Conservation (phyloP, 2,797 vertebrate species). For the Macroramphosus scolopax region DNA sequence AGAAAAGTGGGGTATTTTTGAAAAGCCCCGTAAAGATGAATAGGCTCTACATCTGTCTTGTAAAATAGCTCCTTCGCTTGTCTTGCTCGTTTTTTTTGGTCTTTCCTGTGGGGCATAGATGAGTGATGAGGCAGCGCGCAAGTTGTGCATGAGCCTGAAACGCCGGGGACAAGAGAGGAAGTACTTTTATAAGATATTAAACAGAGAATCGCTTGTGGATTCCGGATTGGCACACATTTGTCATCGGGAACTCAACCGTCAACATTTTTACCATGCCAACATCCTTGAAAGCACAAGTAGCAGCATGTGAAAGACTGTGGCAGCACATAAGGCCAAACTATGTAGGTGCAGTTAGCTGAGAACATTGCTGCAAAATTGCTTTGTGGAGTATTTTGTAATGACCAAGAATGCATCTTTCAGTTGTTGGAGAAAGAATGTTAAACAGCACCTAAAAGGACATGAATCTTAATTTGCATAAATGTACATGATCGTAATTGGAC, state of each 20-base stretch:
- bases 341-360: slow-evolving; percentile 12
- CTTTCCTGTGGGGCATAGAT: slow-evolving; percentile 35
- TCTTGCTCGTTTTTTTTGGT: slow-evolving; percentile 20
- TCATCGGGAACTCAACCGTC: slow-evolving; percentile 41
- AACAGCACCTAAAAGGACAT: slow-evolving; percentile 5
- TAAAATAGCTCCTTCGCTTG: slow-evolving; percentile 40
- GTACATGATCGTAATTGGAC: slow-evolving; percentile 1
- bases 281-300: slow-evolving; percentile 3
- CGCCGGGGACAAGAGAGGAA: neutral
- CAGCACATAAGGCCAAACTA: neutral
- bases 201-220: slow-evolving; percentile 9
- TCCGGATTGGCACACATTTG: slow-evolving; percentile 8
- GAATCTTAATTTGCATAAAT: neutral
- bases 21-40: slow-evolving; percentile 23
- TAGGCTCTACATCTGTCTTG: slow-evolving; percentile 30
- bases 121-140: slow-evolving; percentile 16
- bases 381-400: neutral
- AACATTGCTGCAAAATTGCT: neutral
- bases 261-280: slow-evolving; percentile 48
- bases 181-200: slow-evolving; percentile 11
- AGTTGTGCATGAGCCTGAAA: neutral
- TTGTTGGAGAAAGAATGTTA: too few species aligned
- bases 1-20: slow-evolving; percentile 9
- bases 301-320: slow-evolving; percentile 7
- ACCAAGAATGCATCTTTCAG: too few species aligned